Evolutionary conservation across 2,797 vertebrate genomes (phyloP), one percentile per base, ranked within the genome.

Genomic region (Babyrousa celebensis): DNA sequence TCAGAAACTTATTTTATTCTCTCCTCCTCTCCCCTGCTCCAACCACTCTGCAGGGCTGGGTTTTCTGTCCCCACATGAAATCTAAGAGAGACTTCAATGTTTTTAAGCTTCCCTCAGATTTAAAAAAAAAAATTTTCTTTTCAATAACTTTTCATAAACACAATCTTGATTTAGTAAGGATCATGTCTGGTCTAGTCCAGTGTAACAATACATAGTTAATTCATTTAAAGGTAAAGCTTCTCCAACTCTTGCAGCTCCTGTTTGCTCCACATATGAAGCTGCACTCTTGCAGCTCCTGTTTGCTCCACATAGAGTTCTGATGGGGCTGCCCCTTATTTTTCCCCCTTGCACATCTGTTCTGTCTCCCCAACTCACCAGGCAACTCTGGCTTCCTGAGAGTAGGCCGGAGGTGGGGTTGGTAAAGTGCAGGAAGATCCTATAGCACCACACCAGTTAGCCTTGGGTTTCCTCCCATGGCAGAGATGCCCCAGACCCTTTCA

Each of bases 71-170:
- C 36, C 15, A 36, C 23, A 65, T 21, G 54, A 91, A 77, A 23
- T 79, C 74, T 43, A 16, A 82, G 79, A 74, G 36, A 89, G 6
- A 78, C 25, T 32, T 72, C n/a, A 25, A 71, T 89, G 5, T n/a
- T 92, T 68, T 72, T 88, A 27, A 6, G 8, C 62, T 85, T 92
- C 62, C 84, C 56, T 92, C n/a, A 56, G 90, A 95, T 85, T 77
- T 36, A 36, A 16, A 18, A 58, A 62, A 48, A n/a, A 14, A 43
- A 4, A 23, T 60, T 52, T 32, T 62, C 7, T 40, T 58, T 56
- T 83, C 15, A 79, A 2, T 79, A 62, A 68, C 60, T 71, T 62
- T 36, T 91, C 1, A 1, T 16, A 85, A 25, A 87, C 25, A 54
- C 15, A 32, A 75, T 25, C 11, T 87, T 2, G 2, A 5, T 74